phyloP scores from a whole-genome alignment of 2,113 vertebrate species.

The Myanophis thanlyinensis region DNA sequence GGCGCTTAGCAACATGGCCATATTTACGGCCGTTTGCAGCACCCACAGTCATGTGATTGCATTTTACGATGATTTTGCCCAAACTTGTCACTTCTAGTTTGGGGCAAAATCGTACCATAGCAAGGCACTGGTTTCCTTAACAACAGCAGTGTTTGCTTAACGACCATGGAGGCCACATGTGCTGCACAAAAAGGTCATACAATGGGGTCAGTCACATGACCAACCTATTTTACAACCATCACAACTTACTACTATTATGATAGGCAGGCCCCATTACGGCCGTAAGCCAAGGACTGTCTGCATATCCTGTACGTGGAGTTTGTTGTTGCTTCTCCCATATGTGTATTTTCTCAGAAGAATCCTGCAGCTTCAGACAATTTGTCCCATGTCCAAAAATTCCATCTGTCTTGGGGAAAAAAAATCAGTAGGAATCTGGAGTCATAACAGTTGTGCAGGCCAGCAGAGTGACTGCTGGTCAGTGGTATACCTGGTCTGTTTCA shows the following conservation, averaged over 20 bases:
- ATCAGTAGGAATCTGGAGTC: not conserved
- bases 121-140: not conserved
- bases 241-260: not conserved
- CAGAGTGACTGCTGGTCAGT: not conserved
- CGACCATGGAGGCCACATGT: not conserved
- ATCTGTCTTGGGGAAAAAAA: not conserved
- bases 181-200: not conserved
- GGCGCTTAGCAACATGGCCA: not conserved
- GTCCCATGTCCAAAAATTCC: not conserved
- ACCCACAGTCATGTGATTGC: not conserved
- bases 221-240: not conserved
- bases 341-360: not conserved
- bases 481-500: not conserved
- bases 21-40: not conserved
- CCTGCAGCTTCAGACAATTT: not conserved
- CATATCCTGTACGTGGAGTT: not conserved
- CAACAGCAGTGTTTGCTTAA: not conserved
- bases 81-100: not conserved
- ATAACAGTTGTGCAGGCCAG: not conserved
- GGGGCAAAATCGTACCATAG: not conserved
- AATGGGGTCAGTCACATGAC: not conserved
- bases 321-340: not conserved
- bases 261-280: not conserved
- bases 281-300: not conserved
- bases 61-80: not conserved